Percentiles rank a stretch among this genome's conserved stretches.
phyloP scores from a whole-genome alignment of 2,113 vertebrate species.

The Oreocharis arfaki region DNA sequence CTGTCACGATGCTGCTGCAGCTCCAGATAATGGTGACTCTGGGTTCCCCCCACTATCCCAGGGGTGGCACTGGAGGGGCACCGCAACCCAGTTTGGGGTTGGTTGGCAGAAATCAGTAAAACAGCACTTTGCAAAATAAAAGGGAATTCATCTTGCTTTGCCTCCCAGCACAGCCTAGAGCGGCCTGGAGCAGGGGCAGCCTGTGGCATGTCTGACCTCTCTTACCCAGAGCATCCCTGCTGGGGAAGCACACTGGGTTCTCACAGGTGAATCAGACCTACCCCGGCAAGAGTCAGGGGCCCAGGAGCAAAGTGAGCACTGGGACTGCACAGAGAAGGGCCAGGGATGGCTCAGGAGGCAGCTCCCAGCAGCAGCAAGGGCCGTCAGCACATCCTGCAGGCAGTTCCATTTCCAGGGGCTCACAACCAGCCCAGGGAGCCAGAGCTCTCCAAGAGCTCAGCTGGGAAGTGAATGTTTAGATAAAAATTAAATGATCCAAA shows the following conservation, averaged over 20 bases:
- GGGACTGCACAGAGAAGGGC: not conserved
- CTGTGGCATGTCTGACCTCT: not conserved
- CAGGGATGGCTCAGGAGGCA: not conserved
- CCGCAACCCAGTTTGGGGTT: fast-evolving
- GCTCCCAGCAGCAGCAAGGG: not conserved
- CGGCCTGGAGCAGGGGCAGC: not conserved
- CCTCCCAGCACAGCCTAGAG: not conserved
- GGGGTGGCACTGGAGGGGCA: not conserved
- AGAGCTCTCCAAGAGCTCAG: not conserved
- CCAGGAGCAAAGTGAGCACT: not conserved
- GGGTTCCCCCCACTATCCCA: fast-evolving
- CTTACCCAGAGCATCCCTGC: not conserved
- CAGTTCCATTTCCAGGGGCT: not conserved
- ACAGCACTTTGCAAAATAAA: not conserved
- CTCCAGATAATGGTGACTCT: not conserved
- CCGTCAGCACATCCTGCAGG: not conserved
- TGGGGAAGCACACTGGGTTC: not conserved
- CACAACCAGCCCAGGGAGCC: not conserved
- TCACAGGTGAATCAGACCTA: not conserved
- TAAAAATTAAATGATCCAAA: conserved; percentile 15
- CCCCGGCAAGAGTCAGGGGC: not conserved
- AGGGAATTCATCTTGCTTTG: not conserved
- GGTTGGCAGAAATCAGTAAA: not conserved
- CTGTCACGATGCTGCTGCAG: not conserved
- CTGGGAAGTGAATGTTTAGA: not conserved